Evolutionary conservation across 2,888 invertebrate genomes (phyloP).

Genomic region (Tolmerus cingulatus): DNA sequence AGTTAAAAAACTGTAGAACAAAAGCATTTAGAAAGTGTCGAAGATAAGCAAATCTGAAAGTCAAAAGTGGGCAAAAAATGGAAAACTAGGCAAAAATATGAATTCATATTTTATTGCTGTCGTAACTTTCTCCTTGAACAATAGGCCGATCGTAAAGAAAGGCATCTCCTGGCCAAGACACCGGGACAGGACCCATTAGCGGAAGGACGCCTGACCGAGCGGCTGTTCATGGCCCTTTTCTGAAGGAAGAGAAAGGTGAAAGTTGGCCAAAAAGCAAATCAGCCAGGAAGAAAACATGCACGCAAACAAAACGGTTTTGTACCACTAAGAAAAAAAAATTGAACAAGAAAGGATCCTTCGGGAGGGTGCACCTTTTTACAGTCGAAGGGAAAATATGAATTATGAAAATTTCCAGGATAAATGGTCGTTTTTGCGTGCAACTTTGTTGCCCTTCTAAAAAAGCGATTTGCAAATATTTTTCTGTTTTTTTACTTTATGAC

Average conservation of each 20-base stretch:
- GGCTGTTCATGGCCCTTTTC: not conserved
- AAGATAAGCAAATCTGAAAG: not conserved
- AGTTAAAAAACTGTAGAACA: not conserved
- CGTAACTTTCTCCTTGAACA: conserved; percentile 48
- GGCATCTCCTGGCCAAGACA: not conserved
- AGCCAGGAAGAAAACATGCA: not conserved
- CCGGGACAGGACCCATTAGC: not conserved
- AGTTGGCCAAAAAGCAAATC: conserved; percentile 30
- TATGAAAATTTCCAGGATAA: conserved; percentile 43
- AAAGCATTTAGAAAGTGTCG: not conserved
- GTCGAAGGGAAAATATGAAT: conserved; percentile 34
- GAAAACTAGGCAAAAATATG: conserved; percentile 20
- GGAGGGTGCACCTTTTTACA: conserved; percentile 37
- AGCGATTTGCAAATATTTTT: conserved; percentile 42
- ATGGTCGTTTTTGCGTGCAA: conserved; percentile 21
- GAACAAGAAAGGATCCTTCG: conserved; percentile 32
- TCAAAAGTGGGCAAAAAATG: conserved; percentile 31
- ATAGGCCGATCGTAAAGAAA: conserved; percentile 7
- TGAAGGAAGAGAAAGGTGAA: conserved; percentile 18
- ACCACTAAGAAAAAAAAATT: not conserved
- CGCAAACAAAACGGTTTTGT: not conserved
- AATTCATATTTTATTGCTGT: conserved; percentile 47
- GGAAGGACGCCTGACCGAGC: not conserved
- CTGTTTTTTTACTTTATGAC: conserved; percentile 31
- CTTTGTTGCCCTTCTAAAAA: conserved; percentile 14